Percentiles rank a stretch among this genome's conserved stretches.
Evolutionary conservation across 2,888 invertebrate species (phyloP).

Genomic region (Harpagoxenus sublaevis): DNA sequence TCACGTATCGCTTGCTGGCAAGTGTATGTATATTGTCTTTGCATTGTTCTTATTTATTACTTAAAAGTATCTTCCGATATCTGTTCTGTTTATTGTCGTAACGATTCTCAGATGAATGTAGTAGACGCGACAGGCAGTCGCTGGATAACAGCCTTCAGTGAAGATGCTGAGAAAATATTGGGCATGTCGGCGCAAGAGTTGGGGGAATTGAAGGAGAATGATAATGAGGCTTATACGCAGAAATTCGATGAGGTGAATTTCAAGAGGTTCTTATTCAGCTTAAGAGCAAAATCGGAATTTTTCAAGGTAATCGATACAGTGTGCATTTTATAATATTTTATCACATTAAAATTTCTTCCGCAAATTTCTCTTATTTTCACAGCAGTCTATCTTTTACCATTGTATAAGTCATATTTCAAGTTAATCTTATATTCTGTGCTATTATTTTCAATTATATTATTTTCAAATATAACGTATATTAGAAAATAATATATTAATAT

Average conservation of each 20-base stretch:
- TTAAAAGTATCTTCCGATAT: not conserved
- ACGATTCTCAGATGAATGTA: constrained; percentile 90
- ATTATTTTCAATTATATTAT: too few species aligned
- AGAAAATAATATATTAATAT: constrained; percentile 31
- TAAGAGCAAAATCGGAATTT: constrained; percentile 95
- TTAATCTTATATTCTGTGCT: not conserved
- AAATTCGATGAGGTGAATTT: constrained; percentile 93
- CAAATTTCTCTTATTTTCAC: not conserved
- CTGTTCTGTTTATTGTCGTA: constrained; percentile 17
- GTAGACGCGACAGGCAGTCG: constrained; percentile 95
- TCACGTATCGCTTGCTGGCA: constrained; percentile 93
- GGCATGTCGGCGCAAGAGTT: constrained; percentile 91
- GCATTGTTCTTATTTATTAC: not conserved
- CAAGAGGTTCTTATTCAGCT: constrained; percentile 93
- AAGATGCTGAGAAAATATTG: constrained; percentile 92
- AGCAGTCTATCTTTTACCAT: not conserved
- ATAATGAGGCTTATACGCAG: constrained; percentile 90
- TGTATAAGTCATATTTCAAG: not conserved
- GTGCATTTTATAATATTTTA: not conserved
- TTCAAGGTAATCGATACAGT: constrained; percentile 91
- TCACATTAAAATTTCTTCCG: not conserved
- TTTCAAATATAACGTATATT: not conserved
- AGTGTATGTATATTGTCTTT: constrained; percentile 87
- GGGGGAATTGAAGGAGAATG: constrained; percentile 91
- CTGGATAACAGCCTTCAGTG: constrained; percentile 97